phyloP scores from a whole-genome alignment of 2,888 invertebrate genomes.

The Syrphus vitripennis region DNA sequence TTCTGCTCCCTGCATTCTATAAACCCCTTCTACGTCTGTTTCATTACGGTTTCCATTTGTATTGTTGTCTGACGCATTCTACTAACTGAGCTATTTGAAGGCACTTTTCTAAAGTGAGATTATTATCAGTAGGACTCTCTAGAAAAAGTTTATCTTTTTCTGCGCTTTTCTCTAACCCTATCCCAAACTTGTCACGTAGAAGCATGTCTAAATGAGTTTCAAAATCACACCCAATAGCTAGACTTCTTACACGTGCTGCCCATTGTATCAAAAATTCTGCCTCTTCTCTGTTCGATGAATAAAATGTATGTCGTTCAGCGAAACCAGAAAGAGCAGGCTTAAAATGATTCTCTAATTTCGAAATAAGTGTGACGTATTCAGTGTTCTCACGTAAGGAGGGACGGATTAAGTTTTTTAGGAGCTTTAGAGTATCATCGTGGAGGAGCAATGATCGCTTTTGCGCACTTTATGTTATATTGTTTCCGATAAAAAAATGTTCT shows the following conservation, averaged over 20 bases:
- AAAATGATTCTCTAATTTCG: background rate
- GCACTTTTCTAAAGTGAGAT: background rate
- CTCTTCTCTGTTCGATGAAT: background rate
- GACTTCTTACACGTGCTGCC: background rate
- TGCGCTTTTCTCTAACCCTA: background rate
- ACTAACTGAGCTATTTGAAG: background rate
- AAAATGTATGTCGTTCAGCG: conserved; percentile 9
- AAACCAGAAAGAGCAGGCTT: background rate
- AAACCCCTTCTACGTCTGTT: background rate
- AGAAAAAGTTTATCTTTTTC: background rate
- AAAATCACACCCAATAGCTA: background rate
- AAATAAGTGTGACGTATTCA: background rate
- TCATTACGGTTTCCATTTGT: background rate
- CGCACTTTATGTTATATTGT: background rate
- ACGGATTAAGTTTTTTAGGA: too few species aligned
- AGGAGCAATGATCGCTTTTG: too few species aligned
- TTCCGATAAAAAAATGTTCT: conserved; percentile 17
- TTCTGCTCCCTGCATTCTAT: background rate
- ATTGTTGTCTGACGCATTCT: background rate
- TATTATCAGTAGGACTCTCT: background rate
- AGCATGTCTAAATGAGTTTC: background rate
- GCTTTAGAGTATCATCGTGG: too few species aligned
- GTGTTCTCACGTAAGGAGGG: background rate
- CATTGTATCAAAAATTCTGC: background rate
- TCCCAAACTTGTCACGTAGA: too few species aligned